Conservation (phyloP, 1,140 invertebrate species). For the Reticulitermes speratus region DNA sequence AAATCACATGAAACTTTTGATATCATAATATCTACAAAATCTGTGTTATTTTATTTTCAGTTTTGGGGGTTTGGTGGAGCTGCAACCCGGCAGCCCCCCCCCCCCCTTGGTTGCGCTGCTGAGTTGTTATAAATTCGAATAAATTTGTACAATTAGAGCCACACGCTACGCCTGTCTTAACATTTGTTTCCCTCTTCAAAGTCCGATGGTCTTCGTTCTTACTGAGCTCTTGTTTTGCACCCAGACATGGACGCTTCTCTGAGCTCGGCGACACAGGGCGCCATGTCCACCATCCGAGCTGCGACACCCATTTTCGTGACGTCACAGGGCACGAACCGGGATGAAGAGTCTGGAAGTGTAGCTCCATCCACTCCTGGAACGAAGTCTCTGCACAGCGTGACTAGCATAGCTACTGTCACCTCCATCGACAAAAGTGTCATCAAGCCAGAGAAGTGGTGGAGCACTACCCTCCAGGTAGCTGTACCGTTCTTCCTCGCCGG, state of each 20-base stretch:
- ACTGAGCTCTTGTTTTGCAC: background rate
- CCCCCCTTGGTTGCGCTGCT: no score
- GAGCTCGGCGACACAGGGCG: background rate
- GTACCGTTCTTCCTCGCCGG: slow-evolving; percentile 93
- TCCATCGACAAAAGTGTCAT: no score
- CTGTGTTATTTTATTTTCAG: no score
- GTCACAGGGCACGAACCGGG: background rate
- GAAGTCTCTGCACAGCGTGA: background rate
- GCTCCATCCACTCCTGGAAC: background rate
- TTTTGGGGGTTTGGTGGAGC: no score
- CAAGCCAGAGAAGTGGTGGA: slow-evolving; percentile 67
- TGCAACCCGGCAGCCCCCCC: no score
- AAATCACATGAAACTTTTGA: no score
- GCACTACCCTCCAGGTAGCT: slow-evolving; percentile 80
- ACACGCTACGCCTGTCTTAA: no score
- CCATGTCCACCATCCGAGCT: background rate
- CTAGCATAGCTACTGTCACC: background rate
- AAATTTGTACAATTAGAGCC: no score
- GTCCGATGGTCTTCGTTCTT: no score
- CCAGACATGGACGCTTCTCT: slow-evolving; percentile 24
- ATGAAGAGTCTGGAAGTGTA: background rate
- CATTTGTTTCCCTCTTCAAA: no score
- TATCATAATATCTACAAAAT: no score
- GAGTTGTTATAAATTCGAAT: no score
- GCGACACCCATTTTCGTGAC: background rate